These are phyloP conservation scores for Seira musarum DNA, from an alignment of 2,888 invertebrate species.

Conservation along the genomic window DNA sequence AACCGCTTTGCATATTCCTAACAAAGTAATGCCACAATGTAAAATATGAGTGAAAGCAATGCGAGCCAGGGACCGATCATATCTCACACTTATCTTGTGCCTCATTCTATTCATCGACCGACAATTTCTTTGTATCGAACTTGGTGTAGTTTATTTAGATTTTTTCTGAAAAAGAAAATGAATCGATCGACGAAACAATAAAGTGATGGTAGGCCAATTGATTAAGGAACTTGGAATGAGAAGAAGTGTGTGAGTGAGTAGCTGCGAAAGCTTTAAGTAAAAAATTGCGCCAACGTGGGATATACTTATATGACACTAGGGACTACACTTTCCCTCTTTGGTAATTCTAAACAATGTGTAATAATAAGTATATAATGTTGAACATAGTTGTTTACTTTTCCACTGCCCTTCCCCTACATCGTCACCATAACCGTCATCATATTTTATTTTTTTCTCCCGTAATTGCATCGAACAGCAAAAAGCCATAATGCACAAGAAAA, in stretches of 20 bases:
- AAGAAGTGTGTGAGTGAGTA: neutral
- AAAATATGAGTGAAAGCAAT: too few relatives aligned
- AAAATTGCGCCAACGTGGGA: neutral
- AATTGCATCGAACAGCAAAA: neutral
- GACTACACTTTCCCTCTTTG: too few relatives aligned
- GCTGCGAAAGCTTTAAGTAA: neutral
- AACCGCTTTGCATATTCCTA: too few relatives aligned
- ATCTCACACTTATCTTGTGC: neutral
- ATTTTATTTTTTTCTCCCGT: neutral
- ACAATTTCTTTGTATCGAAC: neutral
- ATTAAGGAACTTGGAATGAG: conserved; percentile 25
- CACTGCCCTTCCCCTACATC: neutral
- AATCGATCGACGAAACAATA: conserved; percentile 42
- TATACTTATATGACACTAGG: neutral
- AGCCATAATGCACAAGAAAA: conserved; percentile 15
- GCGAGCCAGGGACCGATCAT: too few relatives aligned
- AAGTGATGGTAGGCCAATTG: conserved; percentile 26
- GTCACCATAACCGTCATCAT: neutral
- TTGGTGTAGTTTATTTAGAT: conserved; percentile 28
- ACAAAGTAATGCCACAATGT: too few relatives aligned
- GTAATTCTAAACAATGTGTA: too few relatives aligned
- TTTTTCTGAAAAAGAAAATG: conserved; percentile 24
- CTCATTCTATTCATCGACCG: neutral
- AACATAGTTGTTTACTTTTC: neutral
- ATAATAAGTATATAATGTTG: neutral